Evolutionary conservation across 1,140 invertebrate genomes (phyloP), one percentile per base, ranked within the genome.

Genomic region (Macrotrachela quadricornifera): DNA sequence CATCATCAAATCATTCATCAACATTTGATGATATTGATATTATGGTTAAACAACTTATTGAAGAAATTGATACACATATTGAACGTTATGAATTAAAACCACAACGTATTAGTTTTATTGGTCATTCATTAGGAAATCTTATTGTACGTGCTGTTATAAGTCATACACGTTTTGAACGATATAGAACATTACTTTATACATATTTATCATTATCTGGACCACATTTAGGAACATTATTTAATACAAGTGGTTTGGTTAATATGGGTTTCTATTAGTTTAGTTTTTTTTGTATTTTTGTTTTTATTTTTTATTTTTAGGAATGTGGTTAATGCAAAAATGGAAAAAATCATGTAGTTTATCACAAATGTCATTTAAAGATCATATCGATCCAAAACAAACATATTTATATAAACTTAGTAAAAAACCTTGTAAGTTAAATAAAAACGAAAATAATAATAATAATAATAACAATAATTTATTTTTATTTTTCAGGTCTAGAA

Each of bases 241-340:
- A 92, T 66, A 85, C 79, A 52, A 88, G 84, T 67, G 87, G 86
- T 39, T 75, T 95, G 53, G 86, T 95, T 17, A 94, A 92, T 72
- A 87, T 90, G 76, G 87, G 87, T 90, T 73, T 75, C 73, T 71
- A 39, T n/a, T 30, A 2, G 21, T 6, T 17, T 2, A 12, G 40
- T 10, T 12, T 39, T 4, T 2, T 1, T 37, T 4, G 10, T 21
- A 14, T 17, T 2, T 36, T 6, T 16, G 1, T 6, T 46, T 16
- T 44, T 42, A 4, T 3, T 54, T 46, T 41, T 21, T 49, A 55
- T 57, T 67, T 72, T 18, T 66, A 91, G 86, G 87, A 36, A 86
- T 95, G 83, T 94, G 88, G 88, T 84, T 94, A 62, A 92, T 95
- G 83, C 88, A 94, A 69, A 94, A 94, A 68, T 88, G 83, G 83